Evolutionary conservation across 2,113 vertebrate genomes (phyloP).

Genomic region (Leptobrachium ailaonicum): DNA sequence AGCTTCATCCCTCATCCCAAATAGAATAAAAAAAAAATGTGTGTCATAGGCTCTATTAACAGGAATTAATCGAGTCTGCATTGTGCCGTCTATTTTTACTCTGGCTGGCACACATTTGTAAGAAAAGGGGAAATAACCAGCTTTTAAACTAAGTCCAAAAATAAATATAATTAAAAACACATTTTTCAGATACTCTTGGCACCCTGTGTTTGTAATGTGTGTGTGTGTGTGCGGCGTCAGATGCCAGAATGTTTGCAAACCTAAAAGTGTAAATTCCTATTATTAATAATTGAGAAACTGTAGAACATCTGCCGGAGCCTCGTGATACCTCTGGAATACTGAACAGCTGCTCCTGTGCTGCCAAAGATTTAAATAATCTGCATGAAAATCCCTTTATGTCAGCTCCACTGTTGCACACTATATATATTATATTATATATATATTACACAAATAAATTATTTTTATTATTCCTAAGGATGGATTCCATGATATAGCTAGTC

Average conservation of each 20-base stretch:
- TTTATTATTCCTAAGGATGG: no score
- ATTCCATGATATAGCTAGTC: no score
- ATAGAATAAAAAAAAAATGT: no score
- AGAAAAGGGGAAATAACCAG: not conserved
- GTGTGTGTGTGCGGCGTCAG: not conserved
- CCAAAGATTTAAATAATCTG: slow-evolving; percentile 14
- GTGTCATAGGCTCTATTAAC: no score
- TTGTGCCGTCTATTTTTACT: not conserved
- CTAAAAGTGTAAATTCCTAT: slow-evolving; percentile 16
- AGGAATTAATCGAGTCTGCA: not conserved
- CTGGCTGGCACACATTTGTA: not conserved
- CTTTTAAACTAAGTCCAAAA: not conserved
- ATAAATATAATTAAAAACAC: slow-evolving; percentile 11
- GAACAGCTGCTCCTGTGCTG: slow-evolving; percentile 32
- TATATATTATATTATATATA: no score
- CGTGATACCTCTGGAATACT: slow-evolving; percentile 3
- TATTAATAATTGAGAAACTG: slow-evolving; percentile 19
- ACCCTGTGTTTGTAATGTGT: not conserved
- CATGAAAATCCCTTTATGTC: slow-evolving; percentile 23
- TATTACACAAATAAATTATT: no score
- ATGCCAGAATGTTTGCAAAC: slow-evolving; percentile 26
- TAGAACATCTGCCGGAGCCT: slow-evolving; percentile 32
- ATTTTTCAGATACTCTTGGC: slow-evolving; percentile 5
- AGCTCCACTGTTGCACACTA: not conserved
- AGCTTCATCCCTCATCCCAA: no score